phyloP scores from a whole-genome alignment of 2,113 vertebrate genomes.

The Malurus elegans region DNA sequence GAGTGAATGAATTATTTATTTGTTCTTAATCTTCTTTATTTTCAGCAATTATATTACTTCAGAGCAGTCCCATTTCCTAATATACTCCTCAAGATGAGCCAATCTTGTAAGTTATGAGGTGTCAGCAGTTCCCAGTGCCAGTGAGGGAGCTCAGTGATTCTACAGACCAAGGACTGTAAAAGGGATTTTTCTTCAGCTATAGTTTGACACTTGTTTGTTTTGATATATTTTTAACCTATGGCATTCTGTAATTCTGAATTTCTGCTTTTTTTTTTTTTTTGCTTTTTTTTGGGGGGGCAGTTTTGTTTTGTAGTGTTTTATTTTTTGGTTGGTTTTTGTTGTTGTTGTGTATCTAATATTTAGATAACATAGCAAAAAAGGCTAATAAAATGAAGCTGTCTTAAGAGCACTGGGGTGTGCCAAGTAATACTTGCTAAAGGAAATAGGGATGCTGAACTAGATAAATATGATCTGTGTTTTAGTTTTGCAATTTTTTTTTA shows the following conservation, averaged over 20 bases:
- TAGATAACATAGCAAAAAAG: background rate
- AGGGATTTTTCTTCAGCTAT: background rate
- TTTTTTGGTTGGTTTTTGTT: background rate
- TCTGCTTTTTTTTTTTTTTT: background rate
- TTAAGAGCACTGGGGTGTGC: background rate
- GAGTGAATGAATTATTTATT: constrained; percentile 1
- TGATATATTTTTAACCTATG: background rate
- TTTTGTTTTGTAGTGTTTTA: background rate
- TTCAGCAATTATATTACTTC: constrained; percentile 42
- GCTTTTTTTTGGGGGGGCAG: no score
- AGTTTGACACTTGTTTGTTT: background rate
- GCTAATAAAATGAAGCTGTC: constrained; percentile 32
- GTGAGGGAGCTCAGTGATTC: background rate
- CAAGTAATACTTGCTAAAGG: background rate
- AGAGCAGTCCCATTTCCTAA: constrained; percentile 8
- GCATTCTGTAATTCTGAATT: background rate
- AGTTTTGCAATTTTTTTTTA: constrained; percentile 47
- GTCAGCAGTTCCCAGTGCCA: background rate
- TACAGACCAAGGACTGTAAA: background rate
- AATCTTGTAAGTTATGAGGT: background rate
- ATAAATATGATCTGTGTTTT: constrained; percentile 61
- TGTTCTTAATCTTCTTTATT: background rate
- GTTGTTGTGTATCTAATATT: background rate
- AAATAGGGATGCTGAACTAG: constrained; percentile 37
- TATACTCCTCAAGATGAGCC: background rate